Evolutionary conservation across 2,797 vertebrate genomes (phyloP).

Genomic region (Chiroxiphia lanceolata): DNA sequence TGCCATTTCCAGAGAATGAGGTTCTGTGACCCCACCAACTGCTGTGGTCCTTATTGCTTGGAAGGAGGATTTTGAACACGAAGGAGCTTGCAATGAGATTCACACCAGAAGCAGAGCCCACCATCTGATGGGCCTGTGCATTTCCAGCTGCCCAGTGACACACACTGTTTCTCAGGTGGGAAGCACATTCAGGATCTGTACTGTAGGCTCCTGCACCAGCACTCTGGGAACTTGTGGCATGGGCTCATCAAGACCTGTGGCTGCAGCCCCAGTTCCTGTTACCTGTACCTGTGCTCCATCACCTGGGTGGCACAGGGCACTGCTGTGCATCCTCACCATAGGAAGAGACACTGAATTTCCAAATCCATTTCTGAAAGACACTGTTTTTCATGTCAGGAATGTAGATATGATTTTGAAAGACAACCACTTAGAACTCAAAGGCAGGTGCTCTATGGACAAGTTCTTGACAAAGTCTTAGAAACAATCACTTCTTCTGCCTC

Average conservation of each 20-base stretch:
- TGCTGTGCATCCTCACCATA: background rate
- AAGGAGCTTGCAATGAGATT: background rate
- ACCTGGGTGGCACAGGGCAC: background rate
- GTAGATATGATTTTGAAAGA: background rate
- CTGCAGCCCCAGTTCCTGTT: background rate
- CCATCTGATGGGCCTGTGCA: background rate
- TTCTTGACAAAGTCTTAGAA: background rate
- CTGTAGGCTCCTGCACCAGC: background rate
- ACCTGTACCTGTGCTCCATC: background rate
- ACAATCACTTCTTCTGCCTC: accelerated
- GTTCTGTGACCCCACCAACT: background rate
- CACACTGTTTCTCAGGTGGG: background rate
- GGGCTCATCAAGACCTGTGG: background rate
- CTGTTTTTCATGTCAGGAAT: background rate
- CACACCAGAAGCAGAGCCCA: background rate
- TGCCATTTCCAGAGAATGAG: background rate
- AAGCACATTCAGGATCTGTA: background rate
- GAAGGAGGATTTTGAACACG: background rate
- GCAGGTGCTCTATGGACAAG: background rate
- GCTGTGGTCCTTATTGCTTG: accelerated
- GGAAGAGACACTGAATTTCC: background rate
- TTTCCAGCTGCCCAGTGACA: background rate
- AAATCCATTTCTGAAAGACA: background rate
- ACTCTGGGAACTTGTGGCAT: accelerated
- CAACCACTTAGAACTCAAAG: background rate